These are phyloP conservation scores for Xenops minutus DNA, from an alignment of 2,797 vertebrate species.

Conservation along the genomic window DNA sequence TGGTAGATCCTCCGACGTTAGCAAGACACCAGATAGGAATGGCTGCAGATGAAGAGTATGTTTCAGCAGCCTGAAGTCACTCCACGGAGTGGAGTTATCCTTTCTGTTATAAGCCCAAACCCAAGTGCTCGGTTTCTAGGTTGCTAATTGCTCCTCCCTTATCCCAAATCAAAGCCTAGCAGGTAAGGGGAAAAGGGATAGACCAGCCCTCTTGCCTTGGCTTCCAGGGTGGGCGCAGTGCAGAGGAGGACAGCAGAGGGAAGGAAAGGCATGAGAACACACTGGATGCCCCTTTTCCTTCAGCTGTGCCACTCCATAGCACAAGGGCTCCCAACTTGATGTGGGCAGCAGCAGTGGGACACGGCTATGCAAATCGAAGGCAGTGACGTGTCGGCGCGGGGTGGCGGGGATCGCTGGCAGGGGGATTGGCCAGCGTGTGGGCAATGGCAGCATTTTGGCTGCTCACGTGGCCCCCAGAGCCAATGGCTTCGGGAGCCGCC, in stretches of 20 bases:
- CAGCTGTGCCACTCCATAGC: neutral
- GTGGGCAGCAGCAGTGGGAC: neutral
- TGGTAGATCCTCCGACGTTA: neutral
- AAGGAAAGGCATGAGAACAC: neutral
- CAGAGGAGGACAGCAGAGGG: neutral
- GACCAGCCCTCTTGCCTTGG: neutral
- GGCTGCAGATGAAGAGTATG: neutral
- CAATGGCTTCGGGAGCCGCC: conserved; percentile 16
- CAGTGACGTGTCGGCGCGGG: neutral
- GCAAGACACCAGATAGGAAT: neutral
- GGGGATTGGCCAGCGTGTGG: conserved; percentile 40
- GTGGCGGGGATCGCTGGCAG: neutral
- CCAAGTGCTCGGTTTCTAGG: neutral
- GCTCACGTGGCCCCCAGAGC: conserved; percentile 29
- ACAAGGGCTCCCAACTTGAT: neutral
- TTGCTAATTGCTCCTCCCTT: neutral
- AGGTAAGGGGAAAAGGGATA: neutral
- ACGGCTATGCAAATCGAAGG: neutral
- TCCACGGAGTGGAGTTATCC: neutral
- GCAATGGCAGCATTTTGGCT: neutral
- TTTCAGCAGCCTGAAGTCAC: neutral
- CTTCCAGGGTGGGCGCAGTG: neutral
- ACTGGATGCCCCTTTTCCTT: neutral
- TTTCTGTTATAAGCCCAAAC: neutral
- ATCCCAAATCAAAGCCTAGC: neutral